Conservation (phyloP, 2,113 vertebrate genomes). For the Sapayoa aenigma region DNA sequence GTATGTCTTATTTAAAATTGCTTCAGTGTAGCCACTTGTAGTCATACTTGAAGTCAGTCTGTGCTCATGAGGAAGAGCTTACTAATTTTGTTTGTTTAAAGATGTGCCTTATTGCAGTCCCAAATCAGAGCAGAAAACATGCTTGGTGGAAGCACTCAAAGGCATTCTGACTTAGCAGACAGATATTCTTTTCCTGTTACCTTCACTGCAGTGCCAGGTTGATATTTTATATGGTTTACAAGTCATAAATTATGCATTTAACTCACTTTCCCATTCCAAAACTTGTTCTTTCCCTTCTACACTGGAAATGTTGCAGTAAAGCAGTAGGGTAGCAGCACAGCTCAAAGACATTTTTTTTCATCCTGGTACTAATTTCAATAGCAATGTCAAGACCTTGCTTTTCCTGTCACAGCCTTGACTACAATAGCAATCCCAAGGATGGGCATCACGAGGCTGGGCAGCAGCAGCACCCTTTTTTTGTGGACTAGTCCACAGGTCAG, state of each 20-base stretch:
- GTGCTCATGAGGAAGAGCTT: neutral
- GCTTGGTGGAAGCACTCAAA: neutral
- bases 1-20: neutral
- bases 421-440: neutral
- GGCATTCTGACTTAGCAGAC: neutral
- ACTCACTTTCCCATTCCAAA: neutral
- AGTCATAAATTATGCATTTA: neutral
- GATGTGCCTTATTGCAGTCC: neutral
- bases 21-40: neutral
- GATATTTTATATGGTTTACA: neutral
- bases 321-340: neutral
- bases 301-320: neutral
- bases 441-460: fast-evolving
- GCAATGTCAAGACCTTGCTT: neutral
- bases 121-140: neutral
- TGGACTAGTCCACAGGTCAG: neutral
- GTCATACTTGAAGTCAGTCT: neutral
- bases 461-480: neutral
- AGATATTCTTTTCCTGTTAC: neutral
- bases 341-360: neutral
- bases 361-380: neutral
- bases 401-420: neutral
- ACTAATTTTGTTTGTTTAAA: neutral
- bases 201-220: neutral
- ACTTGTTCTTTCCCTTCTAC: neutral